Base-by-base conservation (phyloP, 2,888 invertebrate species). In the Platyscelio sp. region DNA sequence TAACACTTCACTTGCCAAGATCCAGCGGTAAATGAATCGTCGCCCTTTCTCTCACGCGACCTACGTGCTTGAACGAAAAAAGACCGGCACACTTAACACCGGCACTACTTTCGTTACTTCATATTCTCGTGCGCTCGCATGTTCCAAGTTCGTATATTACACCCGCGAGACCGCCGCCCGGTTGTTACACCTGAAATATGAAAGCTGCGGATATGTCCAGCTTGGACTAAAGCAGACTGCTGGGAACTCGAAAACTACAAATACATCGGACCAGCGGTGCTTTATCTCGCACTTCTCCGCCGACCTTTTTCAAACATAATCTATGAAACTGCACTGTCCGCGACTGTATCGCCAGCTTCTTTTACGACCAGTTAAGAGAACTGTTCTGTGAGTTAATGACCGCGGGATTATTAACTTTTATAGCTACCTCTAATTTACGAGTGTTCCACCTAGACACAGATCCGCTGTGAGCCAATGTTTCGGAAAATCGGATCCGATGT, bases 181-280 rank as follows among this genome's bases (percentile, higher is more conserved):
- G 75, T 83, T 87, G 87, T 90, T 89, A 88, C 87, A 77, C 87
- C 86, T 89, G 87, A 90, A 90, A 88, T 90, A 90, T 90, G 89
- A 88, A 90, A 87, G 88, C 87, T 86, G 86, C 88, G 87, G 87
- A 82, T 68, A 85, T 54, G 84, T 76, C 75, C 82, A 67, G 74
- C 75, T 61, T 54, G 79, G 80, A 75, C 83, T 87, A 78, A 81
- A 85, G 81, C 81, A 81, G 71, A 65, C 85, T 79, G 60, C 61
- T 71, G 81, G 78, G 68, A 79, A 84, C 83, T 58, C 81, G 63
- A 82, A 75, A 74, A 76, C 82, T 82, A 77, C 76, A 86, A 85
- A 78, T 58, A 78, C 78, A 18, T 61, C 83, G 71, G 82, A 72
- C 65, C 49, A 49, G 60, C 22, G 56, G 20, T 33, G 40, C 65